A percentile compares a stretch with the other conserved stretches of the same genome.
Conservation (phyloP, 2,797 vertebrate genomes). For the Poecilia wingei region DNA sequence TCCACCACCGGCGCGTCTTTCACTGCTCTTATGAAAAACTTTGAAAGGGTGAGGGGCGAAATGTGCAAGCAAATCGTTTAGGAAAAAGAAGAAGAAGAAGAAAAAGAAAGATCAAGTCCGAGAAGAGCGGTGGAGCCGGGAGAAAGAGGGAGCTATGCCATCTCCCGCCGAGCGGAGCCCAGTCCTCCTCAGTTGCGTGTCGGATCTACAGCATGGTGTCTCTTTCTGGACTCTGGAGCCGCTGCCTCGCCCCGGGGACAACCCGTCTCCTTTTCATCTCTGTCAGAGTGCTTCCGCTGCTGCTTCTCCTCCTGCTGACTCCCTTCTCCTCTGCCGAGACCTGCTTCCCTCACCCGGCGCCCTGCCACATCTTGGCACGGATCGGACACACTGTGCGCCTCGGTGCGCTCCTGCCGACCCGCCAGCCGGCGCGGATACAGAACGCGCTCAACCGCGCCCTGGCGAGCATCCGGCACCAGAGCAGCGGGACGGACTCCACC, state of each 20-base stretch:
- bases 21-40: slow-evolving; percentile 61
- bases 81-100: neutral
- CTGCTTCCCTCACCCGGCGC: slow-evolving; percentile 84
- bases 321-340: slow-evolving; percentile 71
- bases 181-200: slow-evolving; percentile 75
- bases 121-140: slow-evolving; percentile 66
- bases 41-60: slow-evolving; percentile 56
- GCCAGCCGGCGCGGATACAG: slow-evolving; percentile 85
- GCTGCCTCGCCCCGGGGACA: slow-evolving; percentile 73
- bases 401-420: slow-evolving; percentile 86
- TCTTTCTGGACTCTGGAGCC: slow-evolving; percentile 76
- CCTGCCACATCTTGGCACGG: slow-evolving; percentile 85
- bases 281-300: slow-evolving; percentile 59
- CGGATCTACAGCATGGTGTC: slow-evolving; percentile 80
- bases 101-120: slow-evolving; percentile 67
- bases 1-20: slow-evolving; percentile 56
- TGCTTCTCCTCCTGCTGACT: slow-evolving; percentile 66
- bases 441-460: slow-evolving; percentile 86
- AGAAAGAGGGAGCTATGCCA: slow-evolving; percentile 78
- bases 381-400: slow-evolving; percentile 87
- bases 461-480: slow-evolving; percentile 78
- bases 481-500: slow-evolving; percentile 56
- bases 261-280: slow-evolving; percentile 59
- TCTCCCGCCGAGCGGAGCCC: slow-evolving; percentile 74
- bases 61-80: slow-evolving; percentile 31